These are phyloP conservation scores for Dione vanillae DNA, from an alignment of 2,888 invertebrate genomes.

Conservation along the genomic window DNA sequence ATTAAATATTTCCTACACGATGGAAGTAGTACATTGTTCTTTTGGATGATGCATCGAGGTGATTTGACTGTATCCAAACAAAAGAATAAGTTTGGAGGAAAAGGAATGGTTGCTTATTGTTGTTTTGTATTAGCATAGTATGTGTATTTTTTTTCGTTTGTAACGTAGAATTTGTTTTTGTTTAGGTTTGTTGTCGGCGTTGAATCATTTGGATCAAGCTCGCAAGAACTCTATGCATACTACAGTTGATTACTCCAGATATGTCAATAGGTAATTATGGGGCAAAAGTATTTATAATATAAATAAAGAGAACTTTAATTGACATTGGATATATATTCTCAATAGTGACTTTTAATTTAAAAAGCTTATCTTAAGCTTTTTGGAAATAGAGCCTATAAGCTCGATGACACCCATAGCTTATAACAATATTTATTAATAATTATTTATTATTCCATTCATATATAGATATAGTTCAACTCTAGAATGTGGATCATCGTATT, in stretches of 20 bases:
- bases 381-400: too few relatives aligned
- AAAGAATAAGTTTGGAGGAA: conserved; percentile 80
- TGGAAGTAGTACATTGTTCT: conserved; percentile 80
- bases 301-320: too few relatives aligned
- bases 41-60: conserved; percentile 78
- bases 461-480: conserved; percentile 90
- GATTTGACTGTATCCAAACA: conserved; percentile 81
- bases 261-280: conserved; percentile 88
- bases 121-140: conserved; percentile 75
- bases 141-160: conserved; percentile 53
- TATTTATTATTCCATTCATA: too few relatives aligned
- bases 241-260: conserved; percentile 94
- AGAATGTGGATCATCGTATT: conserved; percentile 93
- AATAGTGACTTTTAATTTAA: too few relatives aligned
- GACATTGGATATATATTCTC: neutral
- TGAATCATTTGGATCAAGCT: conserved; percentile 80
- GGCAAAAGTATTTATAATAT: too few relatives aligned
- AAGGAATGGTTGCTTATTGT: conserved; percentile 72
- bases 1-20: conserved; percentile 69
- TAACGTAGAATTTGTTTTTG: conserved; percentile 57
- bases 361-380: too few relatives aligned
- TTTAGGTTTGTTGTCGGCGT: conserved; percentile 77
- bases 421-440: too few relatives aligned
- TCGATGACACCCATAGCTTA: too few relatives aligned
- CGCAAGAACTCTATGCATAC: conserved; percentile 85